These are phyloP conservation scores for Phaenicophaeus curvirostris DNA, from an alignment of 2,797 vertebrate species.

Conservation along the genomic window DNA sequence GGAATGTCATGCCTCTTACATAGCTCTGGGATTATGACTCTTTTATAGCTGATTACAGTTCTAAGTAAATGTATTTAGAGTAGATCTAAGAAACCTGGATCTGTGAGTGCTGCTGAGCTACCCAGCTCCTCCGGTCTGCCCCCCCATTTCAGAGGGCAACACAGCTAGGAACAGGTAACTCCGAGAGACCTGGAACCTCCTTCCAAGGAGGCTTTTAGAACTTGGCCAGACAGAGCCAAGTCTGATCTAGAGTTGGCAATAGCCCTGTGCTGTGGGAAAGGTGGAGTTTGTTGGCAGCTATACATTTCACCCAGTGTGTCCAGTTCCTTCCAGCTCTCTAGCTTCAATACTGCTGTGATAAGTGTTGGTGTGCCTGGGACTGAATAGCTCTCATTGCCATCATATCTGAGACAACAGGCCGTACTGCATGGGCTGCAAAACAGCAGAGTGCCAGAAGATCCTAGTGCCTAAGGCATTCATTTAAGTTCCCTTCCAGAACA, in stretches of 20 bases:
- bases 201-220: background rate
- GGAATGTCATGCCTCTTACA: background rate
- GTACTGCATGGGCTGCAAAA: background rate
- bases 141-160: background rate
- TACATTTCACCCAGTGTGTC: background rate
- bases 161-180: background rate
- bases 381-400: background rate
- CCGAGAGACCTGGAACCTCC: background rate
- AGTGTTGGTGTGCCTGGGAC: background rate
- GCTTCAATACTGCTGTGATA: background rate
- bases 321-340: background rate
- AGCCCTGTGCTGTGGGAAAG: background rate
- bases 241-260: background rate
- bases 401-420: background rate
- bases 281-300: background rate
- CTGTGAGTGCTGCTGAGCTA: background rate
- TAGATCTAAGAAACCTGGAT: background rate
- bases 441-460: background rate
- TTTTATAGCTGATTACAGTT: background rate
- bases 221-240: background rate
- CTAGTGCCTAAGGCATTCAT: background rate
- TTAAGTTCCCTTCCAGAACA: background rate
- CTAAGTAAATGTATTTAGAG: background rate
- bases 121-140: rapidly evolving
- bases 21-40: conserved; percentile 1